Evolutionary conservation across 2,797 vertebrate species (phyloP).

Genomic region (Sphenopsis melanotis): DNA sequence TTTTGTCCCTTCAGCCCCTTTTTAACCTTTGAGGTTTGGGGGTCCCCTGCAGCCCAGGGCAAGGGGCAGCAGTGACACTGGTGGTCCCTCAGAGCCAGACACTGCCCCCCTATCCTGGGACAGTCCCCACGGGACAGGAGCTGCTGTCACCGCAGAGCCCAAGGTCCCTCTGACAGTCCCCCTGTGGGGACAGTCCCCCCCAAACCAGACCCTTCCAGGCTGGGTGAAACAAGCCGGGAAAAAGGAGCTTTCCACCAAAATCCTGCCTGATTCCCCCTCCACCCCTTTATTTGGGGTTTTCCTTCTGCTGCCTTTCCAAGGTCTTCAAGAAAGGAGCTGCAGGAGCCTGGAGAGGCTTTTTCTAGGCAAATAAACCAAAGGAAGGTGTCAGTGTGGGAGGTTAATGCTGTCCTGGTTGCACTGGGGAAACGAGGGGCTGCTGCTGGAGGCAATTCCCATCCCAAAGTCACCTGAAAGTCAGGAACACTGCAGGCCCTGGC

Average conservation of each 20-base stretch:
- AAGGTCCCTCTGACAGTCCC: background rate
- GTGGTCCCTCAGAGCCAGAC: background rate
- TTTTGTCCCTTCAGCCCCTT: background rate
- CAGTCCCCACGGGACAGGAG: rapidly evolving
- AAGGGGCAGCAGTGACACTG: background rate
- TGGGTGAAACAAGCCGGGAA: no score
- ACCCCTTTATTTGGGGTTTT: rapidly evolving
- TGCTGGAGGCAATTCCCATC: background rate
- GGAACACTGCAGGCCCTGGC: rapidly evolving
- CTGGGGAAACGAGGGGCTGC: background rate
- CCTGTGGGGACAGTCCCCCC: background rate
- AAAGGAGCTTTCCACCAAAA: background rate
- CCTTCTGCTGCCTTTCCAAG: background rate
- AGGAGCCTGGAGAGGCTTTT: background rate
- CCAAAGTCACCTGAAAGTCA: slow-evolving; percentile 51
- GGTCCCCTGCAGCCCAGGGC: background rate
- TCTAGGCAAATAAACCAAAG: background rate
- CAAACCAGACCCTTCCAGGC: rapidly evolving
- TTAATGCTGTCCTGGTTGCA: background rate
- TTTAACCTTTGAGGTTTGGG: no score
- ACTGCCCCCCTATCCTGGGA: rapidly evolving
- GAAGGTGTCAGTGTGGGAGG: background rate
- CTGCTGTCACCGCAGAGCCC: rapidly evolving
- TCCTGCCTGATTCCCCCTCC: background rate
- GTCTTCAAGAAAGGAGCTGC: background rate